A percentile compares a stretch with the other conserved stretches of the same genome.
Evolutionary conservation across 1,140 invertebrate genomes (phyloP).

Genomic region (Marisa cornuarietis): DNA sequence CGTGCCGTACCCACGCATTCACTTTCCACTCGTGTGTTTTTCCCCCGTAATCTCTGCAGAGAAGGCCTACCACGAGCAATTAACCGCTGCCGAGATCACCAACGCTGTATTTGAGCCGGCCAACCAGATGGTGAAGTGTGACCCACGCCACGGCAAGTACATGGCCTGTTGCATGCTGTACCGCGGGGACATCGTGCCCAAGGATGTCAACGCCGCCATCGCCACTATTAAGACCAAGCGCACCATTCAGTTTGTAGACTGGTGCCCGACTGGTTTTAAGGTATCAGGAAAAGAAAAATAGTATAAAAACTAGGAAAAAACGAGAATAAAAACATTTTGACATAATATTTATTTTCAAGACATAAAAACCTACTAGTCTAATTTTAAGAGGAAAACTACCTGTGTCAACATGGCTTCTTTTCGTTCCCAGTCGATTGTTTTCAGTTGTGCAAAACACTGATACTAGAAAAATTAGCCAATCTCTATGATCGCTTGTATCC

Average conservation of each 20-base stretch:
- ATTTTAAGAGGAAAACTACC: constrained; percentile 72
- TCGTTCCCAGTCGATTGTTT: too few relatives aligned
- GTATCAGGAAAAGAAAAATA: constrained; percentile 75
- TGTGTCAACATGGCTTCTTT: constrained; percentile 54
- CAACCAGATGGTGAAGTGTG: constrained; percentile 91
- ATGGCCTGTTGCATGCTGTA: constrained; percentile 61
- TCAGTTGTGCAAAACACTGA: too few relatives aligned
- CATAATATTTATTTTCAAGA: too few relatives aligned
- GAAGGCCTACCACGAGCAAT: constrained; percentile 57
- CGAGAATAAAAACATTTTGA: too few relatives aligned
- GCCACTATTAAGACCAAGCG: constrained; percentile 81
- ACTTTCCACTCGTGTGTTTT: constrained; percentile 46
- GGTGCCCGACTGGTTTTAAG: constrained; percentile 82
- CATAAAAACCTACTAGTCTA: too few relatives aligned
- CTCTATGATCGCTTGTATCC: too few relatives aligned
- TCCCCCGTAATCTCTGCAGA: constrained; percentile 45
- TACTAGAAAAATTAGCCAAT: too few relatives aligned
- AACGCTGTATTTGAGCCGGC: constrained; percentile 79
- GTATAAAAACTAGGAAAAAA: too few relatives aligned
- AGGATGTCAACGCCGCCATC: constrained; percentile 87
- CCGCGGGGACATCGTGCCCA: constrained; percentile 61
- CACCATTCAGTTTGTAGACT: constrained; percentile 88
- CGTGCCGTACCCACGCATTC: constrained; percentile 50
- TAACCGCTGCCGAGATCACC: constrained; percentile 80
- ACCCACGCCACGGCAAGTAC: constrained; percentile 86